A percentile compares a stretch with the other conserved stretches of the same genome.
Evolutionary conservation across 2,888 invertebrate genomes (phyloP).

Genomic region (Nemotelus pantherinus): DNA sequence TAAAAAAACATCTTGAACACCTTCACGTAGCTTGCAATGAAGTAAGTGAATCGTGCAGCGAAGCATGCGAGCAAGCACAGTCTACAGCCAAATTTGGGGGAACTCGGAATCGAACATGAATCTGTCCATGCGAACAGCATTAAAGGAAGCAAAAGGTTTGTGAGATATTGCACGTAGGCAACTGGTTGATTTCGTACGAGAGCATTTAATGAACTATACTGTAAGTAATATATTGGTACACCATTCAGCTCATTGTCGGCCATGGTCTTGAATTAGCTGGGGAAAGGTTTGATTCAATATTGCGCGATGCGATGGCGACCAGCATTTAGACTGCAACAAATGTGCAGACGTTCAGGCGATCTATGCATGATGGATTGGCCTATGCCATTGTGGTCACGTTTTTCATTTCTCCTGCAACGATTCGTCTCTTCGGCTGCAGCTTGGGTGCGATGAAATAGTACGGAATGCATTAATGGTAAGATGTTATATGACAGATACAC

Average conservation of each 20-base stretch:
- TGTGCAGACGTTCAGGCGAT: not conserved
- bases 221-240: too few species aligned
- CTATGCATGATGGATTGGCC: not conserved
- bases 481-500: too few species aligned
- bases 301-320: not conserved
- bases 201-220: too few species aligned
- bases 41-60: not conserved
- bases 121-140: not conserved
- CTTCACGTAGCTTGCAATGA: too few species aligned
- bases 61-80: not conserved
- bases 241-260: conserved; percentile 7
- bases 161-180: conserved; percentile 51
- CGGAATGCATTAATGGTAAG: too few species aligned
- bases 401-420: not conserved
- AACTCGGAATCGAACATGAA: not conserved
- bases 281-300: not conserved
- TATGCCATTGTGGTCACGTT: conserved; percentile 24
- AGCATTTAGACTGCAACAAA: not conserved
- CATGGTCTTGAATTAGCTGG: conserved; percentile 16
- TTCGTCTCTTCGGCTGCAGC: too few species aligned
- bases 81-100: not conserved
- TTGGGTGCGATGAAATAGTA: too few species aligned
- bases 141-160: conserved; percentile 49
- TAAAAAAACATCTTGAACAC: too few species aligned
- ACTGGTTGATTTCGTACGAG: conserved; percentile 18